Conservation (phyloP, 1,140 invertebrate species). For the Schlechtendalia chinensis region DNA sequence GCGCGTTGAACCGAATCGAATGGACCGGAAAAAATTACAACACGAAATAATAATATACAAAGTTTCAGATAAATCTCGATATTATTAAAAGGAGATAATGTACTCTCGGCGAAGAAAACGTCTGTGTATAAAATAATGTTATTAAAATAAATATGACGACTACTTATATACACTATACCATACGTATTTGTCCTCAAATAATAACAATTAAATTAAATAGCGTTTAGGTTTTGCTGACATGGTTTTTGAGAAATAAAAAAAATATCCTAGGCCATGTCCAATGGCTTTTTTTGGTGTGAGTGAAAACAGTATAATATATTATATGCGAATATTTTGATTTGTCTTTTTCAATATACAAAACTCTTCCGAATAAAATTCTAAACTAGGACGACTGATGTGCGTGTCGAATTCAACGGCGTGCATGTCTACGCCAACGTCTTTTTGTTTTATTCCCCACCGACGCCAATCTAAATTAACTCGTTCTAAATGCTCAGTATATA, state of each 20-base stretch:
- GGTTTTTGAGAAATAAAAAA: neutral
- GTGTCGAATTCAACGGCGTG: neutral
- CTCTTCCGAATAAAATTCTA: neutral
- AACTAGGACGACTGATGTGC: slow-evolving; percentile 31
- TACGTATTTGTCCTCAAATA: too few species aligned
- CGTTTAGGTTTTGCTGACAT: neutral
- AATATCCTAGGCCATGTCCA: slow-evolving; percentile 4
- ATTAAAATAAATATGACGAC: too few species aligned
- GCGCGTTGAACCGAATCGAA: neutral
- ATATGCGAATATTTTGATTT: slow-evolving; percentile 23
- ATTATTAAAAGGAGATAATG: neutral
- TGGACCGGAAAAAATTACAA: neutral
- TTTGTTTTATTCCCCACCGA: neutral
- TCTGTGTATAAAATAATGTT: neutral
- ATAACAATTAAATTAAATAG: neutral
- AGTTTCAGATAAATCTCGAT: neutral
- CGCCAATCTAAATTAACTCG: slow-evolving; percentile 16
- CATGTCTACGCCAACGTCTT: neutral
- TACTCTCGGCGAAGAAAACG: neutral
- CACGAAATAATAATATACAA: neutral
- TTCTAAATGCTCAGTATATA: neutral
- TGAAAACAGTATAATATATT: neutral
- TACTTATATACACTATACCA: too few species aligned
- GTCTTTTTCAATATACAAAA: neutral
- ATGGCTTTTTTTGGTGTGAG: neutral